Percentiles rank a stretch among this genome's conserved stretches.
These are phyloP conservation scores for Anniella stebbinsi DNA, from an alignment of 2,797 vertebrate genomes.

Conservation along the genomic window DNA sequence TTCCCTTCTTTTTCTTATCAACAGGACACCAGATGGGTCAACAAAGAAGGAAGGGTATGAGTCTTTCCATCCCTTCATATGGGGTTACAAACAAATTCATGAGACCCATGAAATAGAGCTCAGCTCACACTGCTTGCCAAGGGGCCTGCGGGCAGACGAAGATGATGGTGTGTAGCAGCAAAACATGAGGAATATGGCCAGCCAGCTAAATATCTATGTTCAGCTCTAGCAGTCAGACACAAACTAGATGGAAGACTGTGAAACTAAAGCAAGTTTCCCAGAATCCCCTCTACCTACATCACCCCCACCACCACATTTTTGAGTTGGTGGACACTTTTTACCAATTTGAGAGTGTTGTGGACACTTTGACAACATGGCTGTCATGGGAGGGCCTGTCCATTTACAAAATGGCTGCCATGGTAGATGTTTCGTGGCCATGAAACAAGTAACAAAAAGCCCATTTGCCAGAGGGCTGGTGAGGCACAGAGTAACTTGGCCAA, in stretches of 20 bases:
- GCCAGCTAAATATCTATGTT: background rate
- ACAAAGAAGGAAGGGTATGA: background rate
- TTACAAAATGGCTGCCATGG: background rate
- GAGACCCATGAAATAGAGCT: background rate
- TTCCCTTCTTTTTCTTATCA: background rate
- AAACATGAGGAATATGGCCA: background rate
- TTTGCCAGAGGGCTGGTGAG: no score
- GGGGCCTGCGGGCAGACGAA: background rate
- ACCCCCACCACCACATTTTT: no score
- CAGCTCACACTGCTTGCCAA: background rate
- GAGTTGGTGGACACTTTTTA: no score
- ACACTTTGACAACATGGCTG: no score
- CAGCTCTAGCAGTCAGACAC: background rate
- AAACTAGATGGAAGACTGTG: background rate
- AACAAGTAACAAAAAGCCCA: no score
- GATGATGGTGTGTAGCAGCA: background rate
- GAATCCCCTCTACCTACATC: background rate
- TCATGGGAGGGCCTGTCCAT: no score
- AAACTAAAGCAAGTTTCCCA: background rate
- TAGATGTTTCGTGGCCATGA: background rate
- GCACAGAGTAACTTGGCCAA: no score
- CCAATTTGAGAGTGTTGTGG: no score
- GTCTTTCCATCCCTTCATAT: background rate
- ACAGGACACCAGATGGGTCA: no score
- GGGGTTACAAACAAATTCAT: background rate